phyloP scores from a whole-genome alignment of 2,113 vertebrate species.

The Empidonax traillii region DNA sequence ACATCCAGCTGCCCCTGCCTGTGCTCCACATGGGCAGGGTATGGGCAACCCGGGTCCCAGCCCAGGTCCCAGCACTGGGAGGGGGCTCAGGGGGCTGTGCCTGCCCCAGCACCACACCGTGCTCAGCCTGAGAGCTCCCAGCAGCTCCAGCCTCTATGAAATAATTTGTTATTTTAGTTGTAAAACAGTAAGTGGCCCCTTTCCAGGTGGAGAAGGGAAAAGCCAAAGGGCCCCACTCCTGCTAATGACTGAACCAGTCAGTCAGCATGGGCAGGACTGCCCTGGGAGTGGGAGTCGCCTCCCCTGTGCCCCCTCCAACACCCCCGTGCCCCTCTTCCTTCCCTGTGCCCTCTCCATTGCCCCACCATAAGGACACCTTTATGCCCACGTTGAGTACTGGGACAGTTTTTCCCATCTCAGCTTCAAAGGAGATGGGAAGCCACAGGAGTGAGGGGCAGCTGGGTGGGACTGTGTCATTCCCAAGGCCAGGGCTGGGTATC shows the following conservation, averaged over 20 bases:
- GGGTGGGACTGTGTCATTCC: rapidly evolving
- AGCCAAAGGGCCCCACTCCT: neutral
- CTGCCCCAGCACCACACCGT: neutral
- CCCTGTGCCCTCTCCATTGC: neutral
- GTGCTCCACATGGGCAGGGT: rapidly evolving
- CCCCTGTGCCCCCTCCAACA: neutral
- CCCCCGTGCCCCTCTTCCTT: neutral
- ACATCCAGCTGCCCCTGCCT: too few relatives aligned
- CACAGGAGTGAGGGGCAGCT: neutral
- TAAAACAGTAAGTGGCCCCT: conserved; percentile 35
- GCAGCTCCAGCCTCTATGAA: conserved; percentile 28
- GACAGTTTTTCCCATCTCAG: neutral
- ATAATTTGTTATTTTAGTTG: conserved; percentile 59
- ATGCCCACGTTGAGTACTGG: neutral
- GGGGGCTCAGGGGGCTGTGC: neutral
- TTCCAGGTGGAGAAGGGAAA: neutral
- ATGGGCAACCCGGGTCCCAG: neutral
- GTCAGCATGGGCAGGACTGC: neutral
- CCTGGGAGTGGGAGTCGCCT: rapidly evolving
- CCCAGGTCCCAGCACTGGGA: neutral
- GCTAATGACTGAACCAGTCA: neutral
- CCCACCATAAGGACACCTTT: neutral
- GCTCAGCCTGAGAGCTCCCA: neutral
- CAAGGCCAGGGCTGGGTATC: too few relatives aligned
- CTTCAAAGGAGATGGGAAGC: neutral